Evolutionary conservation across 2,888 invertebrate genomes (phyloP), one percentile per base, ranked within the genome.

Genomic region (Hanleya hanleyi): DNA sequence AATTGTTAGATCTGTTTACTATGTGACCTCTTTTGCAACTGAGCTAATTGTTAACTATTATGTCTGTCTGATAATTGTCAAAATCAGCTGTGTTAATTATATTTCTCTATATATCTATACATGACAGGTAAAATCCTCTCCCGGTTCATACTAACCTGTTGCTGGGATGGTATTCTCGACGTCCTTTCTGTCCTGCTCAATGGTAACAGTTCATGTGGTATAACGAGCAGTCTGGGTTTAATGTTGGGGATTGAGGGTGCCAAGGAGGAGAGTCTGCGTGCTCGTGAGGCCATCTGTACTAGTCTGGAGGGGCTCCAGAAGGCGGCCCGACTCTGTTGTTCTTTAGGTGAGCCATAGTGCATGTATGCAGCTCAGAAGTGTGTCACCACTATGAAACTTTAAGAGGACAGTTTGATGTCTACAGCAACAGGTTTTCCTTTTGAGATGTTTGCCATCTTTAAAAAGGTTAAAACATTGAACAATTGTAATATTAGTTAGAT

Each of bases 81-180:
- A n/a, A n/a, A n/a, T n/a, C n/a, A n/a, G n/a, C n/a, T n/a, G n/a
- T n/a, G n/a, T n/a, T n/a, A n/a, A n/a, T n/a, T n/a, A n/a, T n/a
- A n/a, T n/a, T n/a, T n/a, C n/a, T n/a, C n/a, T n/a, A n/a, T n/a
- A n/a, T n/a, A n/a, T n/a, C n/a, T n/a, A n/a, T n/a, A n/a, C n/a
- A n/a, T 22, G 12, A 22, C 57, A 88, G 89, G 89, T 62, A 86
- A 84, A 77, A 91, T 91, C 77, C 86, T 92, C 68, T 88, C 91
- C n/a, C 87, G 91, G 3, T 88, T 95, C 72, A 94, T 97, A 41
- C 90, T 98, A 67, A 96, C 96, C 0, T 96, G 96, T 83, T 96
- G 97, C 86, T 98, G 97, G 97, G 95, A 95, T 49, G 96, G 96
- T 0, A 95, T 97, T 93, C 94, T 97, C 74, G 95, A 95, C 22